Conservation (phyloP, 2,797 vertebrate genomes). For the Xiphorhynchus erythropygius region DNA sequence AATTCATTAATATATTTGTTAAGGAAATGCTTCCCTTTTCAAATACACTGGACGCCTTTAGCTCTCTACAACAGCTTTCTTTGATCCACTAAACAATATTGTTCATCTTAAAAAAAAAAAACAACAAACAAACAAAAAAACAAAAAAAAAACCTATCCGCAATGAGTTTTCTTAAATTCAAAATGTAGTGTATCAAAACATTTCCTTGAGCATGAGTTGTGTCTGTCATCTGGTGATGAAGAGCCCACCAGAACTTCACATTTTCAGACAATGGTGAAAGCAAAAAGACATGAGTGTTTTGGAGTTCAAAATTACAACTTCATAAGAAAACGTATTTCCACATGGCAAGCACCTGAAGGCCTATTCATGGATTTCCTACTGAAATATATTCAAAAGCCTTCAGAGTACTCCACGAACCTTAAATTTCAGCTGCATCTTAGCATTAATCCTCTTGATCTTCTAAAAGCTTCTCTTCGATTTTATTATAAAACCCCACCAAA, state of each 20-base stretch:
- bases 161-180: background rate
- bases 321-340: background rate
- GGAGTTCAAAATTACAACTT: background rate
- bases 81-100: background rate
- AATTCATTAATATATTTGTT: background rate
- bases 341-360: background rate
- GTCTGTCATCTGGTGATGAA: background rate
- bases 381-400: background rate
- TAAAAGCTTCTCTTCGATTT: background rate
- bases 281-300: background rate
- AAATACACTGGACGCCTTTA: background rate
- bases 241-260: background rate
- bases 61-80: background rate
- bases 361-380: background rate
- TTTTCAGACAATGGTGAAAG: background rate
- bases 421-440: constrained; percentile 24
- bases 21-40: background rate
- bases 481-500: background rate
- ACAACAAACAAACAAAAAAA: background rate
- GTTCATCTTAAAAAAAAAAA: background rate
- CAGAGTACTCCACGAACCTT: background rate
- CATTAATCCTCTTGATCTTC: constrained; percentile 6
- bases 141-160: no score
- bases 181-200: background rate
- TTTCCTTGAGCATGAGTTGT: background rate